Evolutionary conservation across 2,797 vertebrate genomes (phyloP).

Genomic region (Sardinella longiceps): DNA sequence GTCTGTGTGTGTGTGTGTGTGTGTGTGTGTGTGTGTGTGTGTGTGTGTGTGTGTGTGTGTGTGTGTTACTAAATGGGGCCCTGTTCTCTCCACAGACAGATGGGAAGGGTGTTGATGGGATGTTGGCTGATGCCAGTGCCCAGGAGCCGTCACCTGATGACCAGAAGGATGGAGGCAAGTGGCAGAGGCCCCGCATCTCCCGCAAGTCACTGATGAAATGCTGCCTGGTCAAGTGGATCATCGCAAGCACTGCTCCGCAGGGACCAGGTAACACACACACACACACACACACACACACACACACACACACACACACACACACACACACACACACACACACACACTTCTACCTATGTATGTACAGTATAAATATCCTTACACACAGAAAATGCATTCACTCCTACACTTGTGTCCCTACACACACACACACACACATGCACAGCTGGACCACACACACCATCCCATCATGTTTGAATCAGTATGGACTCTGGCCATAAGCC

Average conservation of each 20-base stretch:
- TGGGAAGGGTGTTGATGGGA: conserved; percentile 76
- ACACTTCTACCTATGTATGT: neutral
- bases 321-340: neutral
- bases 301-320: neutral
- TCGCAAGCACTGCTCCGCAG: conserved; percentile 66
- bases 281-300: neutral
- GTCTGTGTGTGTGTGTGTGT: neutral
- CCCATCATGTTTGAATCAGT: too few species aligned
- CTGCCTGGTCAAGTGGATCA: conserved; percentile 76
- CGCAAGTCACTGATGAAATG: conserved; percentile 73
- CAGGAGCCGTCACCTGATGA: conserved; percentile 60
- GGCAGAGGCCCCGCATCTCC: conserved; percentile 72
- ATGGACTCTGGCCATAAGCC: too few species aligned
- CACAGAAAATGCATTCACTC: neutral
- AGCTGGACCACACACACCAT: too few species aligned
- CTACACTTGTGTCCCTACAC: neutral
- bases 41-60: too few species aligned
- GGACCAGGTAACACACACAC: conserved; percentile 66
- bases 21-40: neutral
- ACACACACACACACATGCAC: neutral
- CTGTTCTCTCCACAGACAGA: conserved; percentile 65
- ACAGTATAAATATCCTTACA: neutral
- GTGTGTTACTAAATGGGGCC: neutral
- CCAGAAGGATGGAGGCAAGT: conserved; percentile 72
- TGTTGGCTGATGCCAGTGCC: conserved; percentile 75